Conservation (phyloP, 2,888 invertebrate genomes). For the Nomada ruficornis region DNA sequence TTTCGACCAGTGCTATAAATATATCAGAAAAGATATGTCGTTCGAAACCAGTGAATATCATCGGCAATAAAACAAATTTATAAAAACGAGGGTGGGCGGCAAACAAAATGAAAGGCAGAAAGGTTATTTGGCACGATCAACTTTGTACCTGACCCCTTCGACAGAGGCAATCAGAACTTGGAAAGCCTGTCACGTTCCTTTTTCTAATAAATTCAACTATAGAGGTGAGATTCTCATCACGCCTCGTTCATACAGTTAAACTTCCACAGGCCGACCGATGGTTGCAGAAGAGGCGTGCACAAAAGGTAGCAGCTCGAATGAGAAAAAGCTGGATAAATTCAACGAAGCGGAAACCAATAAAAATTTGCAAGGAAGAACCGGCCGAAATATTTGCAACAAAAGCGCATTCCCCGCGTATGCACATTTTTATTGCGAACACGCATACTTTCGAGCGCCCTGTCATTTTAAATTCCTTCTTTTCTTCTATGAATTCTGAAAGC, state of each 20-base stretch:
- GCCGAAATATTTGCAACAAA: background rate
- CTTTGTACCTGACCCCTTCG: constrained; percentile 28
- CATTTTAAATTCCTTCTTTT: background rate
- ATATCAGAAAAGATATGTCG: background rate
- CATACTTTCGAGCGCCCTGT: background rate
- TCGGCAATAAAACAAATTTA: constrained; percentile 34
- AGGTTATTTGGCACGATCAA: constrained; percentile 45
- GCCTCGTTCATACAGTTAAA: constrained; percentile 46
- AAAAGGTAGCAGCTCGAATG: background rate
- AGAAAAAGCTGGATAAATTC: constrained; percentile 22
- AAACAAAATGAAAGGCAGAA: constrained; percentile 12
- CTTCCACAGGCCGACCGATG: constrained; percentile 22
- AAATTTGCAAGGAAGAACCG: constrained; percentile 22
- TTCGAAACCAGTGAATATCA: constrained; percentile 8
- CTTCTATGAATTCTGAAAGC: background rate
- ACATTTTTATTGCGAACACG: constrained; percentile 7
- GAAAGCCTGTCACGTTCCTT: constrained; percentile 52
- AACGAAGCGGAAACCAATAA: background rate
- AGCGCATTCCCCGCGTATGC: background rate
- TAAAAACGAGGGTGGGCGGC: constrained; percentile 14
- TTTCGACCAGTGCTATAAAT: background rate
- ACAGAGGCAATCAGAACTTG: constrained; percentile 49
- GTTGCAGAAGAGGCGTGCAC: background rate
- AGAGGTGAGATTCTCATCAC: constrained; percentile 50
- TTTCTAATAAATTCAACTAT: constrained; percentile 53